Evolutionary conservation across 2,113 vertebrate species (phyloP), one percentile per base, ranked within the genome.

Genomic region (Tenebrosternarchus preto): DNA sequence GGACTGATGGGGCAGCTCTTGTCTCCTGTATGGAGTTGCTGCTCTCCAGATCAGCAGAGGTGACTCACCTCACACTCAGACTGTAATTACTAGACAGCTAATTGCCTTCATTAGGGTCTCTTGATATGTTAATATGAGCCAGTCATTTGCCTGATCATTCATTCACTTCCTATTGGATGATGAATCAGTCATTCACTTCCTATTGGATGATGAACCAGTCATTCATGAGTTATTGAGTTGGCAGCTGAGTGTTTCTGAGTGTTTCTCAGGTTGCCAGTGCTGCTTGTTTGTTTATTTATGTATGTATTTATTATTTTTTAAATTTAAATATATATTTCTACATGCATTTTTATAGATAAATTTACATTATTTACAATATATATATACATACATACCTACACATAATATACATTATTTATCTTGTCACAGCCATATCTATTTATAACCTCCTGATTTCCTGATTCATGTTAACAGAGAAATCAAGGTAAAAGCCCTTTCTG

Each of bases 101-200:
- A 91, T 91, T 87, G 88, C 78, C 78, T 83, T 85, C 74, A 84
- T 91, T 87, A 90, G 86, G 77, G 71, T 82, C 85, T 82, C 81
- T 89, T 90, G 85, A 89, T 87, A 89, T 91, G 89, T 69, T 87
- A 88, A 91, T 90, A 80, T 66, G 1, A 79, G 86, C 77, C 16
- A 27, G 82, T 88, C 76, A 86, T 88, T 86, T 90, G 85, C 86
- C 83, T 80, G 82, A 88, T 88, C 88, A 80, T 84, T 69, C 82
- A 61, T 78, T n/a, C n/a, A n/a, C 75, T 80, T 81, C 77, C 20
- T 66, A 20, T 75, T n/a, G 16, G 69, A 77, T 68, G 29, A 61
- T n/a, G n/a, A n/a, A 88, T 88, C 88, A 80, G 84, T 69, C 82
- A 61, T 78, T n/a, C n/a, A n/a, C 75, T 80, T 81, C 77, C 20